phyloP scores from a whole-genome alignment of 2,113 vertebrate genomes.

The Amblyornis subalaris region DNA sequence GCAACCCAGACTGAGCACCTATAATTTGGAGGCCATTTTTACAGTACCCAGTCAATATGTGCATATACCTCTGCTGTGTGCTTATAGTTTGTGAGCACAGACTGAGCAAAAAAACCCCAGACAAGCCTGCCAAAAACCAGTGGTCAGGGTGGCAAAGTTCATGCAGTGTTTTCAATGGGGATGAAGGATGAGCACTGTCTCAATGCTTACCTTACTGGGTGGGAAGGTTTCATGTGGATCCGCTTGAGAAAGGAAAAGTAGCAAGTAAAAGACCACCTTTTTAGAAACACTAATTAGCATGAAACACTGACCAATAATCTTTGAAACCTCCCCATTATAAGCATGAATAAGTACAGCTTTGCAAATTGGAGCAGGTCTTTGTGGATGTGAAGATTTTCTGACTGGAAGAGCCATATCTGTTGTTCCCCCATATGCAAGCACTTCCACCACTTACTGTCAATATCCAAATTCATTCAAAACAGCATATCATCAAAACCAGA shows the following conservation, averaged over 20 bases:
- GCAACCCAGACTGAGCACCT: not conserved
- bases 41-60: not conserved
- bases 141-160: not conserved
- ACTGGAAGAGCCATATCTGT: not conserved
- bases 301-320: not conserved
- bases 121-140: not conserved
- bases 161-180: not conserved
- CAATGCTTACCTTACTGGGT: not conserved
- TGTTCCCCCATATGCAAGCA: not conserved
- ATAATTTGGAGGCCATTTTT: not conserved
- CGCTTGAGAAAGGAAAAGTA: not conserved
- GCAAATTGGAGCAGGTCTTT: not conserved
- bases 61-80: fast-evolving
- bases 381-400: not conserved
- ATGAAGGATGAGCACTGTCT: not conserved
- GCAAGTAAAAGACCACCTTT: not conserved
- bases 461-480: not conserved
- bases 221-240: not conserved
- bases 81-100: not conserved
- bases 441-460: not conserved
- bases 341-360: not conserved
- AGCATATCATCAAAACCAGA: not conserved
- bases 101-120: not conserved
- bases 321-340: not conserved
- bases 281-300: not conserved